Base-by-base conservation (phyloP, 2,888 invertebrate species). In the Criorhina ranunculi region DNA sequence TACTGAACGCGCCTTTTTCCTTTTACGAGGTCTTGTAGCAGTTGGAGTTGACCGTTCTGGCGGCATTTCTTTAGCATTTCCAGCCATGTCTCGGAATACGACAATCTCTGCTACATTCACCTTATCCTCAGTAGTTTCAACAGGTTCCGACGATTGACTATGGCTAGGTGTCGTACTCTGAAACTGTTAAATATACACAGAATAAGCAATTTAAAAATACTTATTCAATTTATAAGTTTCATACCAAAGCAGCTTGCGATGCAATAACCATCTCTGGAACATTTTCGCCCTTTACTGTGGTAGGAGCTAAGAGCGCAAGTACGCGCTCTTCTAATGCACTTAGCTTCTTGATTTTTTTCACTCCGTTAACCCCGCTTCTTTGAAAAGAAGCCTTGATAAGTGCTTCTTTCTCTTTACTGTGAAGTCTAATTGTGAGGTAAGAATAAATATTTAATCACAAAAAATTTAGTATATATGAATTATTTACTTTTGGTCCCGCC, bases 401-500 rank as follows among this genome's bases (percentile, higher is more conserved):
- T 1, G 31, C 44, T 40, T 31, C 15, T 15, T 31, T 9, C 15
- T 60, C 42, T 60, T 44, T 44, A 29, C 9, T 9, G 31, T 44
- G 31, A 31, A 60, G 42, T 60, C 60, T 60, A 60, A 33, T 17
- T 29, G 31, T 53, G 31, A 24, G 4, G 4, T 24, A 24, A 44
- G n/a, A 60, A 9, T 17, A 60, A 60, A 44, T 15, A 60, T 44
- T 29, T 15, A 1, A 55, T 55, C 0, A 33, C 53, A 60, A 15
- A 42, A 29, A n/a, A n/a, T n/a, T n/a, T n/a, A 29, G 15, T 29
- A 44, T 44, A 60, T 29, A 42, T 60, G 31, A 29, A 29, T 40
- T 15, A 60, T 12, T 42, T 60, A 44, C 60, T 60, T 60, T 60
- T 60, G 44, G 29, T 60, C 60, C 44, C 29, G 29, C 60, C 60